Evolutionary conservation across 2,888 invertebrate genomes (phyloP).

Genomic region (Athetis lepigone): DNA sequence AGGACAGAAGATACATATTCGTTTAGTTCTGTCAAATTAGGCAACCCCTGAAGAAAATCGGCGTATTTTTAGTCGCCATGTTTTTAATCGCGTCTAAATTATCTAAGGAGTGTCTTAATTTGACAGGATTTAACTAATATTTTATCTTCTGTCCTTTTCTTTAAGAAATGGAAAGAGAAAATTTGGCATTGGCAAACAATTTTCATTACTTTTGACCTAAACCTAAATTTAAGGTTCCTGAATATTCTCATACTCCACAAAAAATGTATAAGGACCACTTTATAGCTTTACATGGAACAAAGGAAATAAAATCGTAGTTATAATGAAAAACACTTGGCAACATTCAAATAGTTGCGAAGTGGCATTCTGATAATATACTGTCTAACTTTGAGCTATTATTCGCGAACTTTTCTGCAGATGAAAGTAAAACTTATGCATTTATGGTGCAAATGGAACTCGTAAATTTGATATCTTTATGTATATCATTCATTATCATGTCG

Average conservation of each 20-base stretch:
- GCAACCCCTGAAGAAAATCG: too few relatives aligned
- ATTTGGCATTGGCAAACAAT: too few relatives aligned
- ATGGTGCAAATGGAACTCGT: constrained; percentile 32
- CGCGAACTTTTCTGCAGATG: constrained; percentile 44
- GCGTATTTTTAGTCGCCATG: too few relatives aligned
- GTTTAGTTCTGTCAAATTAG: too few relatives aligned
- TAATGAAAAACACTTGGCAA: constrained; percentile 37
- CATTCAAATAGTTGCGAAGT: constrained; percentile 44
- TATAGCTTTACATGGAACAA: constrained; percentile 6
- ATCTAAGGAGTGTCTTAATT: too few relatives aligned
- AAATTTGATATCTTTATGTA: too few relatives aligned
- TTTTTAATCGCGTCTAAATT: too few relatives aligned
- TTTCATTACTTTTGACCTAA: too few relatives aligned
- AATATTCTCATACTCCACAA: not conserved
- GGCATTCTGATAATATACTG: constrained; percentile 43
- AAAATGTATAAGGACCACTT: not conserved
- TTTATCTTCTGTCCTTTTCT: too few relatives aligned
- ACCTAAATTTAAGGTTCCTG: not conserved
- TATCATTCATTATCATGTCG: constrained; percentile 19
- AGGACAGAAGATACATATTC: too few relatives aligned
- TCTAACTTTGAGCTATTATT: constrained; percentile 42
- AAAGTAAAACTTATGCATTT: constrained; percentile 44
- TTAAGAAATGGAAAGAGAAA: too few relatives aligned
- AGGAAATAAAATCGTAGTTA: constrained; percentile 33
- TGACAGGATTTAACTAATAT: too few relatives aligned